Evolutionary conservation across 1,140 invertebrate genomes (phyloP), one percentile per base, ranked within the genome.

Genomic region (Zaprionus davidi): DNA sequence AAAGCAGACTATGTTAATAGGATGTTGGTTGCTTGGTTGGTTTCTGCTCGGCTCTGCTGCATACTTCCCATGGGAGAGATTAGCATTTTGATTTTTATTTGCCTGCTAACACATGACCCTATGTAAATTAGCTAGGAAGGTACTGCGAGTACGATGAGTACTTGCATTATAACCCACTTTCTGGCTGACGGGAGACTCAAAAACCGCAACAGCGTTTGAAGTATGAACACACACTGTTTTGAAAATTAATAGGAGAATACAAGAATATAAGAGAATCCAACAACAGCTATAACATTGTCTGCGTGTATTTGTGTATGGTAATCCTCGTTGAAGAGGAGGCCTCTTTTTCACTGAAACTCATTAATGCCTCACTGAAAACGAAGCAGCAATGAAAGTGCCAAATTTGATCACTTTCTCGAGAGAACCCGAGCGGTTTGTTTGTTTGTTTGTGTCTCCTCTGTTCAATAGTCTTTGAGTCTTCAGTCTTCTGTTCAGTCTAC

Each of bases 41-140:
- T 31, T 46, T 59, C 67, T 12, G 11, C 55, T 66, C 24, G 36
- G 12, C 15, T 36, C 20, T 24, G 41, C 44, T 34, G 44, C 38
- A 15, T 28, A 13, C 38, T 58, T 71, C 60, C 58, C 73, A 55
- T 66, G 69, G 44, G 17, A 44, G 60, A 57, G 62, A 76, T 76
- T 76, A 76, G 69, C 73, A 76, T 76, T 76, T 76, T 71, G 46
- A 76, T 76, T 71, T 68, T 36, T 63, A 75, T 75, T 71, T 71
- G 55, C 69, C 36, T 58, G 64, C 31, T 22, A 53, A 71, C 73
- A 71, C 73, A 71, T 71, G 67, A 71, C 68, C 68, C 62, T 66
- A 76, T 76, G 69, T 72, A 70, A 75, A 75, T 75, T 62, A 75
- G 72, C 44, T 44, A 38, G 46, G 20, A 51, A 51, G 46, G n/a